Evolutionary conservation across 2,888 invertebrate species (phyloP).

Genomic region (Latheticus oryzae): DNA sequence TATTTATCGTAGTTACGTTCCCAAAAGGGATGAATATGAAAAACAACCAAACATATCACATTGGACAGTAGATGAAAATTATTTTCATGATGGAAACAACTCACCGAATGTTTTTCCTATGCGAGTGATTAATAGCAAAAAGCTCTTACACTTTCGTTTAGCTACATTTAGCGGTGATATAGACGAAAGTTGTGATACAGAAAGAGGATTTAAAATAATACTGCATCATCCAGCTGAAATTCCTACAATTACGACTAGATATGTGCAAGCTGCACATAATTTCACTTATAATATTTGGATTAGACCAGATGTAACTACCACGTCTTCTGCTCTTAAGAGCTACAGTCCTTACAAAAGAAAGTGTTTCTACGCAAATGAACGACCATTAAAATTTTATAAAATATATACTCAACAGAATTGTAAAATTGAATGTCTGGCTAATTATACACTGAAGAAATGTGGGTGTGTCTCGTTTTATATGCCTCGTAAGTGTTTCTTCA

Average conservation of each 20-base stretch:
- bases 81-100: no score
- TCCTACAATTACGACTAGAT: not conserved
- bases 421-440: not conserved
- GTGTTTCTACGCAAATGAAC: conserved; percentile 1
- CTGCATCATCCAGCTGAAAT: conserved; percentile 18
- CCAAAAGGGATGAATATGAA: not conserved
- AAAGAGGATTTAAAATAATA: not conserved
- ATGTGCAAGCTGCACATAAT: not conserved
- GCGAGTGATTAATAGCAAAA: not conserved
- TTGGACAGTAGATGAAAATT: not conserved
- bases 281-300: conserved; percentile 1
- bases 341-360: not conserved
- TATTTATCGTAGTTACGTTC: not conserved
- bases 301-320: conserved; percentile 3
- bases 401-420: conserved; percentile 9
- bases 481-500: no score
- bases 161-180: not conserved
- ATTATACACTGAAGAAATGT: not conserved
- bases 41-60: not conserved
- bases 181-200: not conserved
- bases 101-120: not conserved
- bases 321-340: not conserved
- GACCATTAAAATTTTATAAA: conserved; percentile 8
- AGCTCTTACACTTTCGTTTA: not conserved
- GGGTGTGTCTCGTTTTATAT: conserved; percentile 5